Base-by-base conservation (phyloP, 2,113 vertebrate species). In the Nesogale talazaci region DNA sequence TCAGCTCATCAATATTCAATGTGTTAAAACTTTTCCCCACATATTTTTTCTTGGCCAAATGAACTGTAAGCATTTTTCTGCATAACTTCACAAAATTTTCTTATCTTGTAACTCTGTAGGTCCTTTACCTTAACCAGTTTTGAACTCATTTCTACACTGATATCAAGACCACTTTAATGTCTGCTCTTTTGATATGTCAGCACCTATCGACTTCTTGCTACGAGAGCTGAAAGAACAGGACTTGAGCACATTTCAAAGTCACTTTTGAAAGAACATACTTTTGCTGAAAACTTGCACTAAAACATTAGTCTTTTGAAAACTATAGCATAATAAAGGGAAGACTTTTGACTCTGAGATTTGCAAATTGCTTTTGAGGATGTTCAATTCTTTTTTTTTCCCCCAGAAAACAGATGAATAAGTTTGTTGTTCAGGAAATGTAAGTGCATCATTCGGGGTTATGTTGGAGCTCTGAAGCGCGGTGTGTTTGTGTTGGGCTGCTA, bases 1-100 rank as follows among this genome's bases (percentile, higher is more conserved):
- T 52, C 10, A 11, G 70, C 67, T 84, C 76, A 75, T 94, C 61
- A 92, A 86, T 93, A 94, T 93, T 94, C 38, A 88, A n/a, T 57
- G 9, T 57, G n/a, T 19, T 87, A 56, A 63, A 63, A 40, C 6
- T 67, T 70, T 80, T 23, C 42, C 42, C 8, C 14, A 79, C 36
- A 76, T 15, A 2, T 72, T 36, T 72, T 80, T 88, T 79, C 61
- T 63, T 56, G 42, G 63, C 16, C 27, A 89, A 91, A 79, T 77
- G 34, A 94, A 69, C 79, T 70, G 81, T 40, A 89, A 92, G 82
- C 82, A 91, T 84, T 91, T 86, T 88, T 22, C 40, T 78, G 14
- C 22, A 59, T 65, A 84, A 75, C 14, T 91, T 80, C 14, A 63
- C 88, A 16, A 31, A 65, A 12, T 46, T 78, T 88, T 61, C 31